These are phyloP conservation scores for Leptopilina syphax DNA, from an alignment of 2,888 invertebrate species.

Conservation along the genomic window DNA sequence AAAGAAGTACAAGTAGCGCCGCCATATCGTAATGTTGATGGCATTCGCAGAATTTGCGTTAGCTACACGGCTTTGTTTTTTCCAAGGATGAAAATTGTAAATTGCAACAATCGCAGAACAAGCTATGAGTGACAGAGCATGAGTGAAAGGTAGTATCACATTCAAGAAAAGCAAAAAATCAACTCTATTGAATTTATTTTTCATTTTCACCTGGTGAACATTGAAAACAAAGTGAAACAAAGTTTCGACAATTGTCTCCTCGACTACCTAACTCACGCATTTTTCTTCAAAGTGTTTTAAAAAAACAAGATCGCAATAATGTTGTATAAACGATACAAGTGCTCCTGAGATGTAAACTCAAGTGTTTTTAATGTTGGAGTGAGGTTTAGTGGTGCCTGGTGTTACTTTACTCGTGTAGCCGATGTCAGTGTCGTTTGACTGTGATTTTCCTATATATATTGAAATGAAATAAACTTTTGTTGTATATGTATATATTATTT, in stretches of 20 bases:
- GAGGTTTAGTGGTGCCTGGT: not conserved
- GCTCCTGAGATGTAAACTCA: not conserved
- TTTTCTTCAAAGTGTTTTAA: not conserved
- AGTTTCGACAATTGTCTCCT: constrained; percentile 4
- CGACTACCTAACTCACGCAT: no score
- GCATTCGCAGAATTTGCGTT: constrained; percentile 24
- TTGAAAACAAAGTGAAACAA: not conserved
- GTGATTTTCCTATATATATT: not conserved
- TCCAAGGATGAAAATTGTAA: not conserved
- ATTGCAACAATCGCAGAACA: not conserved
- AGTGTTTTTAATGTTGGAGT: not conserved
- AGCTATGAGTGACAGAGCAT: not conserved
- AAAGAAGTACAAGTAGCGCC: constrained; percentile 1
- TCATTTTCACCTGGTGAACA: not conserved
- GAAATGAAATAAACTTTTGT: not conserved
- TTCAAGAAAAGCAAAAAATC: not conserved
- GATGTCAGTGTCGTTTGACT: constrained; percentile 14
- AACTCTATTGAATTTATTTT: not conserved
- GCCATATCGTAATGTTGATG: not conserved
- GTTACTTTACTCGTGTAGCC: not conserved
- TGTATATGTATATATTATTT: not conserved
- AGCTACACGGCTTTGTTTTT: constrained; percentile 1
- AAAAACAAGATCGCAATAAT: constrained; percentile 31
- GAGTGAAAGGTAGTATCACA: constrained; percentile 15
- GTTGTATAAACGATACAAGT: not conserved